phyloP scores from a whole-genome alignment of 1,140 invertebrate genomes.

The Magallana ariakensis region DNA sequence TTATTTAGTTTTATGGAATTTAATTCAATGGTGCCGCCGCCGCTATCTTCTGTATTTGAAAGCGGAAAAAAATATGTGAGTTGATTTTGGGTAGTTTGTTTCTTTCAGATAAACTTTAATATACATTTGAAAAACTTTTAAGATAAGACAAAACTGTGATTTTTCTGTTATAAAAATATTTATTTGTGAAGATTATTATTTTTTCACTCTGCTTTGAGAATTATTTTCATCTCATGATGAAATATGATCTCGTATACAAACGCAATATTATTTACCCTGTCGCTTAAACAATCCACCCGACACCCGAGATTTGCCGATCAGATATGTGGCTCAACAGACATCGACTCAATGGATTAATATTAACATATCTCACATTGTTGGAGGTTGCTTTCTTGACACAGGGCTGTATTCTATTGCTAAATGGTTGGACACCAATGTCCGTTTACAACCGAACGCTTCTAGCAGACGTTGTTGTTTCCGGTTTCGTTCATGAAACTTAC shows the following conservation, averaged over 20 bases:
- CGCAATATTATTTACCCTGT: constrained; percentile 12
- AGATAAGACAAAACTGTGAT: neutral
- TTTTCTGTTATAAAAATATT: neutral
- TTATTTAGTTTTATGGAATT: neutral
- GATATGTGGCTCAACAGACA: constrained; percentile 38
- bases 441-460: constrained; percentile 71
- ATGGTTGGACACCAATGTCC: constrained; percentile 77
- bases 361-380: constrained; percentile 27
- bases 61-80: neutral
- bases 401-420: constrained; percentile 75
- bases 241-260: constrained; percentile 35
- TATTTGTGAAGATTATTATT: constrained; percentile 1
- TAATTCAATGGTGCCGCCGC: neutral
- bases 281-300: constrained; percentile 24
- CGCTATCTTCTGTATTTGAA: neutral
- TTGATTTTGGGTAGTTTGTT: neutral
- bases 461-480: constrained; percentile 74
- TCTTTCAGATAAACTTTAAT: neutral
- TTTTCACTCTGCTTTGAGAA: neutral
- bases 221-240: constrained; percentile 3
- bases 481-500: constrained; percentile 67
- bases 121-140: neutral
- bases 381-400: constrained; percentile 40
- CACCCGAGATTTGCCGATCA: constrained; percentile 22
- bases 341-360: constrained; percentile 36